phyloP scores from a whole-genome alignment of 2,888 invertebrate species.

The Silvanus unidentatus region DNA sequence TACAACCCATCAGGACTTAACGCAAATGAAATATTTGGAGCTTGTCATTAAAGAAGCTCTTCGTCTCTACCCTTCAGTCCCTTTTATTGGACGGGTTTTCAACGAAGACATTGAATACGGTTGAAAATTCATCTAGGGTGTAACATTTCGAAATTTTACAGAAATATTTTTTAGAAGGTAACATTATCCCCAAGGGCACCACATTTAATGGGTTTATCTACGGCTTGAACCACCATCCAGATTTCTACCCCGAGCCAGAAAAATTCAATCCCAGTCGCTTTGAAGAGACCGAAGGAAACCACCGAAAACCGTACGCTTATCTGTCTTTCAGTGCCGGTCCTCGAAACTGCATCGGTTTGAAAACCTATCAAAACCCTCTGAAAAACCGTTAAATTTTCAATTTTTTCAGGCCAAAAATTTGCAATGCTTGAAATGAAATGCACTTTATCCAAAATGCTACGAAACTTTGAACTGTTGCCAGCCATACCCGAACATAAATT shows the following conservation, averaged over 20 bases:
- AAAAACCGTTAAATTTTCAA: not conserved
- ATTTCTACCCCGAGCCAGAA: constrained; percentile 15
- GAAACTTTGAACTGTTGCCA: constrained; percentile 42
- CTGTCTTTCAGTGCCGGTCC: constrained; percentile 61
- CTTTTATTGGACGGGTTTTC: constrained; percentile 37
- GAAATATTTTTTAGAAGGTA: not conserved
- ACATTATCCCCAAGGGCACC: not conserved
- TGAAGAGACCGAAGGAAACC: constrained; percentile 19
- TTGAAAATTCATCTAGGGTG: not conserved
- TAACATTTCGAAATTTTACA: not conserved
- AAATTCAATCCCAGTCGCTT: constrained; percentile 18
- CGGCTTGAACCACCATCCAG: constrained; percentile 11
- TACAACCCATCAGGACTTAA: not conserved
- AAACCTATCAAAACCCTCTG: not conserved
- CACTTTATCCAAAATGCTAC: constrained; percentile 49
- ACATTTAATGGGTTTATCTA: not conserved
- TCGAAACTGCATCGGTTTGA: constrained; percentile 49
- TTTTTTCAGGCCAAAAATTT: constrained; percentile 39
- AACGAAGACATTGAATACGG: constrained; percentile 11
- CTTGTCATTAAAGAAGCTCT: constrained; percentile 27
- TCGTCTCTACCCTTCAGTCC: constrained; percentile 49
- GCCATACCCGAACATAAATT: constrained; percentile 40
- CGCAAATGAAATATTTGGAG: constrained; percentile 51
- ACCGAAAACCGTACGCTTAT: constrained; percentile 50
- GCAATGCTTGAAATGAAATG: constrained; percentile 53